Base-by-base conservation (phyloP, 92 coral and sea anemone species). In the Plumapathes pennacea region DNA sequence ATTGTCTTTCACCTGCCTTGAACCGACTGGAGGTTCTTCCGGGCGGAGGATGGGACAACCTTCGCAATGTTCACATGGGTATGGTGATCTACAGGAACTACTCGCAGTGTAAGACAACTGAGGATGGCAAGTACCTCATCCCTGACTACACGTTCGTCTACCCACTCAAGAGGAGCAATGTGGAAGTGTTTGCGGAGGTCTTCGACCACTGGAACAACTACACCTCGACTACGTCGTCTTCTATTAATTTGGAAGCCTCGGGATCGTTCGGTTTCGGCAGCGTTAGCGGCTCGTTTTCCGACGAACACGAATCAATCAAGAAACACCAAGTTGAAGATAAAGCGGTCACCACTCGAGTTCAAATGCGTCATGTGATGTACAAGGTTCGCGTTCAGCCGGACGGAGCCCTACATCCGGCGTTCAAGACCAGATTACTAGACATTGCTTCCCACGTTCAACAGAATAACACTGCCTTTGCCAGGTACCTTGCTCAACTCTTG, bases 21-120 rank as follows among this genome's bases (percentile, higher is more conserved):
- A 56, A 57, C 27, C 91, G 97, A 10, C 50, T 89, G 30, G 97
- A 89, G 43, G 91, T 82, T 54, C 83, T 89, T 7, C 97, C 97
- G 0, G 97, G 92, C 10, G 56, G 77, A 2, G 95, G 95, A 23
- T 90, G 97, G 97, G 97, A 90, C 26, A 86, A 86, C 45, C 61
- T 90, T 5, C 49, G 95, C 42, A 89, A 89, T 46, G 47, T 69
- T 4, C 67, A 80, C 54, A 85, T 86, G 85, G 97, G 97, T 5
- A 72, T 61, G 54, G 97, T 89, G 41, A 54, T 85, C 1, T 40
- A 45, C 55, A 65, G 52, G 62, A 89, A 85, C 61, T 89, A 89
- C 31, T 89, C 97, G 3, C 55, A 60, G 54, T 89, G 97, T 42
- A 41, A 56, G 51, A 74, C 83, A 38, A 76, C 89, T 12, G 92